phyloP scores from a whole-genome alignment of 2,888 invertebrate species.

The Acrobasis repandana region DNA sequence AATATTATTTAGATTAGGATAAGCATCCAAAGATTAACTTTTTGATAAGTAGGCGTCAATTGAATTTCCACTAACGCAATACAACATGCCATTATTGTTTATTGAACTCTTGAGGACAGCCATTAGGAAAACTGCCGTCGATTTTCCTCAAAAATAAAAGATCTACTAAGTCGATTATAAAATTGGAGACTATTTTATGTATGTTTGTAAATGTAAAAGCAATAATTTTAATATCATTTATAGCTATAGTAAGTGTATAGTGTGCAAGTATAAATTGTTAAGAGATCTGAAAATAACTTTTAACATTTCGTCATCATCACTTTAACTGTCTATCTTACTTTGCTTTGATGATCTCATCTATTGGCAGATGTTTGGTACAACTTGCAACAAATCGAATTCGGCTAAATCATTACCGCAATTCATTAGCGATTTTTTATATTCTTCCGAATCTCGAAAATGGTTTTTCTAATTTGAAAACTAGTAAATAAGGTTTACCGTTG shows the following conservation, averaged over 20 bases:
- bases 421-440: conserved; percentile 2
- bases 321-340: not conserved
- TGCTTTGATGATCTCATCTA: conserved; percentile 1
- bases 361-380: not conserved
- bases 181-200: too few species aligned
- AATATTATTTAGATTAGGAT: conserved; percentile 20
- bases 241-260: too few species aligned
- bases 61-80: not conserved
- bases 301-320: not conserved
- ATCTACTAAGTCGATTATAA: too few species aligned
- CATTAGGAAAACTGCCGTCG: conserved; percentile 1
- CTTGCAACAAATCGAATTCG: not conserved
- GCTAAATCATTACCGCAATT: not conserved
- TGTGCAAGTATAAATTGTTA: too few species aligned
- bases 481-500: not conserved
- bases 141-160: not conserved
- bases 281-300: too few species aligned
- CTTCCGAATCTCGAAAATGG: not conserved
- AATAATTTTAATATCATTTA: too few species aligned
- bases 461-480: not conserved
- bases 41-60: conserved; percentile 10
- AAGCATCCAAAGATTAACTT: conserved; percentile 34
- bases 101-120: not conserved
- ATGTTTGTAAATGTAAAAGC: too few species aligned
- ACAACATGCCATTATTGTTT: not conserved